Base-by-base conservation (phyloP, 2,888 invertebrate species). In the Balanococcus diminutus region DNA sequence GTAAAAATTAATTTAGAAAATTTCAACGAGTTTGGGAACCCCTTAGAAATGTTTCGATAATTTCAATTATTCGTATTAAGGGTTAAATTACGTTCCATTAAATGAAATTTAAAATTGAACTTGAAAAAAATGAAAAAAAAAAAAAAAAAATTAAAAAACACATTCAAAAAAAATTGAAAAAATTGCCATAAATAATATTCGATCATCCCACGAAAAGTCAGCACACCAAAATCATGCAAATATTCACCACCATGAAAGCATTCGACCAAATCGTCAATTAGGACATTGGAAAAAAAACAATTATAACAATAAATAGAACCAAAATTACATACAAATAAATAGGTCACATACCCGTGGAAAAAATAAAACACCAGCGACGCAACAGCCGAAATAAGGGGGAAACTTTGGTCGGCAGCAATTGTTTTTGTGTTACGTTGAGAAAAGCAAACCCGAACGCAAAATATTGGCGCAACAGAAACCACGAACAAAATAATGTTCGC, bases 401-500 rank as follows among this genome's bases (percentile, higher is more conserved):
- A 79, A 31, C 75, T 79, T 79, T 79, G 31, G 36, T 79, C 75
- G 36, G 75, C 75, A 19, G 32, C 75, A 28, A 79, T 79, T 36
- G 36, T 36, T 79, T 79, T 67, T 79, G n/a, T 79, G 28, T 32
- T 19, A n/a, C 0, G 75, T 79, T 28, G 19, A 79, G n/a, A 67
- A 31, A 19, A 36, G 36, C 8, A n/a, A n/a, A 56, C 56, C 36
- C 67, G 79, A 79, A 31, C 82, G 82, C 28, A 46, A 82, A 46
- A 82, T 46, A 82, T 32, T 39, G 42, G 82, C 51, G 51, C 82
- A 82, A 82, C 22, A 51, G 22, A 82, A 82, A 25, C 32, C 82
- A 28, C 82, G 82, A 82, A 51, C 46, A 82, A 56, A 61, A 28
- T 46, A 31, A 83, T 56, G 46, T 22, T 61, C 61, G 61, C 83